Base-by-base conservation (phyloP, 2,797 vertebrate species). In the Graptemys geographica region DNA sequence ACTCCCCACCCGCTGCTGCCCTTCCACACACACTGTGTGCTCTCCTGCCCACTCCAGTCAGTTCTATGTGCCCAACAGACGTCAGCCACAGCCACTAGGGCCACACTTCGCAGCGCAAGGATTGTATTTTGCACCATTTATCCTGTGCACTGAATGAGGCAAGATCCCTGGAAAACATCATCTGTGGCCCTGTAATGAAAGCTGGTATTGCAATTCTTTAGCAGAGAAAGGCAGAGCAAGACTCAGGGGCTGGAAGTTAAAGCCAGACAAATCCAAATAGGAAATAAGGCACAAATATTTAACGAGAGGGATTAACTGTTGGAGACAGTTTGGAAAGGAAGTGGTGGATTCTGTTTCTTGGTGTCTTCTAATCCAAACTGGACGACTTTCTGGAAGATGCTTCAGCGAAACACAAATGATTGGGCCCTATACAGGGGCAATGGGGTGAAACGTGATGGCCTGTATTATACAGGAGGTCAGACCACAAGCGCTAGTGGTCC, bases 381-480 rank as follows among this genome's bases (percentile, higher is more conserved):
- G 44, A 49, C 15, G 4, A 5, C 44, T 47, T 76, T 53, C 25
- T 44, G 79, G 18, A 78, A 55, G 51, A 83, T 21, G 25, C 19
- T 41, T 82, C 25, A 23, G 33, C 78, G 83, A 85, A 94, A 47
- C 65, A 88, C 76, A 84, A 65, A 11, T 80, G 85, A 19, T 79
- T 55, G n/a, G 87, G 82, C 53, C 53, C 87, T 55, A 91, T 94
- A 57, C 90, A 88, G 88, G 92, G 82, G 41, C 83, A 80, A 57
- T 51, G 55, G 76, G n/a, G 18, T 93, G 69, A 47, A 94, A 8
- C 86, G 6, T 31, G 57, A 31, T 59, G 57, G 57, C 89, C 69
- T 52, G 47, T 5, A 3, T 88, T 88, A 95, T 91, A 96, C 94
- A 94, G 95, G 95, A 96, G 95, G 90, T 90, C 78, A 49, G 62